Evolutionary conservation across 2,113 vertebrate species (phyloP).

Genomic region (Rhinopomastus cyanomelas): DNA sequence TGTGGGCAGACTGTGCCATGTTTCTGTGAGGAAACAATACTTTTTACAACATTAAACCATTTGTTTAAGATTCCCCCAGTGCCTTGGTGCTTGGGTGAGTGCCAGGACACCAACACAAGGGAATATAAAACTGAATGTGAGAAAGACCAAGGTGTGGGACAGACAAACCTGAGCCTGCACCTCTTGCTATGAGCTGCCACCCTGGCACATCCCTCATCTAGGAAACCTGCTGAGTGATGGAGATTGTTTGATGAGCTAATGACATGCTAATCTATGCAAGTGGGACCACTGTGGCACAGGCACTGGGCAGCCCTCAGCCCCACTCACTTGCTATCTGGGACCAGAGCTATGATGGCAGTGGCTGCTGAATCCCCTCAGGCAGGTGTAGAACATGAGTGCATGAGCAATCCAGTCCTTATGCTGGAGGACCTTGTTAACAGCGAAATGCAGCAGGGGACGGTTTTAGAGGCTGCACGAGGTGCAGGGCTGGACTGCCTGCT

Average conservation of each 20-base stretch:
- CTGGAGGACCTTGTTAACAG: no score
- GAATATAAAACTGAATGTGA: accelerated
- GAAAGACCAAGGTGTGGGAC: accelerated
- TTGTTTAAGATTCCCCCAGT: neutral
- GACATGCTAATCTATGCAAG: neutral
- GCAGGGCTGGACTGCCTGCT: no score
- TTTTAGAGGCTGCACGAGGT: no score
- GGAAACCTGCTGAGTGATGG: neutral
- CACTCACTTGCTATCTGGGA: accelerated
- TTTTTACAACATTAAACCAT: neutral
- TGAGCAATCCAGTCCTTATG: no score
- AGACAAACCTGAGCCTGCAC: accelerated
- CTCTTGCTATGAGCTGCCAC: accelerated
- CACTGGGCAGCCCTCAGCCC: neutral
- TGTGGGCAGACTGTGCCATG: neutral
- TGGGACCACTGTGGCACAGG: neutral
- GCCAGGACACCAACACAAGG: accelerated
- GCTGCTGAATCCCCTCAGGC: accelerated
- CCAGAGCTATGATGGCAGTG: accelerated
- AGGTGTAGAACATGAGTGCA: no score
- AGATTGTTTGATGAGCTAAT: accelerated
- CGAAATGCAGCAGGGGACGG: no score
- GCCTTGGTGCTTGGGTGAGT: neutral
- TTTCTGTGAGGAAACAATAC: neutral
- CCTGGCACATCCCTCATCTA: accelerated